Percentiles rank a stretch among this genome's conserved stretches.
These are phyloP conservation scores for Eutrigla gurnardus DNA, from an alignment of 2,797 vertebrate species.

Conservation along the genomic window DNA sequence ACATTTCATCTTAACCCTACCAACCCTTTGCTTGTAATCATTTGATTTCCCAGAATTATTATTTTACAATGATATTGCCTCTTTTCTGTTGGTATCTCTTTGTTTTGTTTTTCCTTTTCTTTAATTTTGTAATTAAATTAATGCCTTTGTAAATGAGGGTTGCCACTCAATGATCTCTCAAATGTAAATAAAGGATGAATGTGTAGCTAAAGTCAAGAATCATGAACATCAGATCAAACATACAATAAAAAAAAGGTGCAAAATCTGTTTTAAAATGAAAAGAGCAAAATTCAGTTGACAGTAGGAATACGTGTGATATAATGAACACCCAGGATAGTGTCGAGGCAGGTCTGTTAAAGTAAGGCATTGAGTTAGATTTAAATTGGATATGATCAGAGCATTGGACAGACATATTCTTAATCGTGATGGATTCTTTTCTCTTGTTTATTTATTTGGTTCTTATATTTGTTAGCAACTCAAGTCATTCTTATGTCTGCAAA, in stretches of 20 bases:
- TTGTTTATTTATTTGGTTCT: background rate
- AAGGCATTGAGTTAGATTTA: too few relatives aligned
- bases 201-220: background rate
- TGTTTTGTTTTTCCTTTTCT: background rate
- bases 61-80: background rate
- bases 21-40: background rate
- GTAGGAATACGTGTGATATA: background rate
- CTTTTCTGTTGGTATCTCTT: background rate
- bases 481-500: background rate
- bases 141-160: background rate
- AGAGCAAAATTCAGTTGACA: too few relatives aligned
- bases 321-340: background rate
- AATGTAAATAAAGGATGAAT: background rate
- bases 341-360: too few relatives aligned
- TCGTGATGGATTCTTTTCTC: background rate
- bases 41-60: background rate
- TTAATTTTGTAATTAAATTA: background rate
- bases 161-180: background rate
- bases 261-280: background rate
- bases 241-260: background rate
- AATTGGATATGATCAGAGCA: background rate
- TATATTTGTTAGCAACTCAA: background rate
- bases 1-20: background rate
- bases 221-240: background rate
- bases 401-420: background rate